Evolutionary conservation across 2,797 vertebrate genomes (phyloP), one percentile per base, ranked within the genome.

Genomic region (Danio jaintianensis): DNA sequence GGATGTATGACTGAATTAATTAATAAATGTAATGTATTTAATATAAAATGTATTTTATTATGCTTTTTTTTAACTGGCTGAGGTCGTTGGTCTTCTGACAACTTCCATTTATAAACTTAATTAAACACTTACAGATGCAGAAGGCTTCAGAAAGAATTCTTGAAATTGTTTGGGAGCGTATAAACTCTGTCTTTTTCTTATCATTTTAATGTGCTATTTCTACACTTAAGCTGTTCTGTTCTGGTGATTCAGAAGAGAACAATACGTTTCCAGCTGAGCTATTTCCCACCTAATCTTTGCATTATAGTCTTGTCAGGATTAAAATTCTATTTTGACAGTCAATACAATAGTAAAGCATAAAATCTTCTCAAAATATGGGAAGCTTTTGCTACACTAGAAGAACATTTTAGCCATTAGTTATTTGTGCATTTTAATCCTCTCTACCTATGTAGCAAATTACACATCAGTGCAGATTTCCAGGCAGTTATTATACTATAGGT

Each of bases 351-450:
- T 13, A 56, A 43, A 20, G 50, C 45, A 73, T 59, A 73, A 58
- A 73, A 56, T 72, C 38, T 72, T 9, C 71, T 29, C 20, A 59
- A n/a, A 72, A 58, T 56, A 71, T 45, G 73, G 42, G 5, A 29
- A 61, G 40, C 5, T 11, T 48, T 61, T 15, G 20, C 7, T 45
- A n/a, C 42, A 59, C 12, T 59, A 58, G 2, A 22, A 16, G 43
- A 45, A 7, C 36, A 58, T 11, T 59, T 47, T 74, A 59, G 36
- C 43, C 22, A 62, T 47, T n/a, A 1, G 15, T 48, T 74, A 22
- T 61, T 38, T 36, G 6, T 13, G 43, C 45, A 11, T 12, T 29
- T 6, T 62, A 48, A 61, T 50, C 58, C 22, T 4, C 55, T 59
- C 43, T 29, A 29, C 29, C 29, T 47, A 74, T 29, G 15, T 48